Conservation (phyloP, 2,797 vertebrate genomes). For the Nothura maculosa region DNA sequence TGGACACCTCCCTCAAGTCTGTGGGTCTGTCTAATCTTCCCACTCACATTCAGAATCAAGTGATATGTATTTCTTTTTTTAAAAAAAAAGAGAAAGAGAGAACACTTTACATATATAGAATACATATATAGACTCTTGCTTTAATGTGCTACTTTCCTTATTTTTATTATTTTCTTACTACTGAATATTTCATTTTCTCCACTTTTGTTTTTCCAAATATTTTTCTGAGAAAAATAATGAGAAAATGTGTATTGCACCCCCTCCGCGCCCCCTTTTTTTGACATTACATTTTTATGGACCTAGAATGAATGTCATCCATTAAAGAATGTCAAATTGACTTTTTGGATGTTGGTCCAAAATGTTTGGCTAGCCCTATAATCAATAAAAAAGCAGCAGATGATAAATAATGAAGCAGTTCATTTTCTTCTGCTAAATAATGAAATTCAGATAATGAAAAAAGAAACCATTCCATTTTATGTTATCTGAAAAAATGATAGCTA, state of each 20-base stretch:
- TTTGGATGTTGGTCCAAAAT: background rate
- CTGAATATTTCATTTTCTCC: background rate
- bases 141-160: background rate
- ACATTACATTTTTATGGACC: background rate
- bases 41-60: background rate
- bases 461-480: constrained; percentile 46
- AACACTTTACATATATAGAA: background rate
- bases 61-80: too few relatives aligned
- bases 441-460: constrained; percentile 54
- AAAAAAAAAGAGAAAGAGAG: too few relatives aligned
- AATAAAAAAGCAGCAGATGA: constrained; percentile 47
- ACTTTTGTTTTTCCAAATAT: fast-evolving
- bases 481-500: constrained; percentile 64
- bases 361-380: constrained; percentile 14
- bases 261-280: background rate
- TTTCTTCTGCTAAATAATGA: constrained; percentile 62
- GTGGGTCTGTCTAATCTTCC: background rate
- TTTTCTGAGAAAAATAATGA: fast-evolving
- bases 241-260: background rate
- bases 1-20: background rate
- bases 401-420: constrained; percentile 63
- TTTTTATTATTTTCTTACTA: background rate
- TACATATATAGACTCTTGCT: background rate
- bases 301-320: background rate
- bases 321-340: background rate